These are phyloP conservation scores for Pristionchus exspectatus DNA, from an alignment of 2,888 invertebrate species.

Conservation along the genomic window DNA sequence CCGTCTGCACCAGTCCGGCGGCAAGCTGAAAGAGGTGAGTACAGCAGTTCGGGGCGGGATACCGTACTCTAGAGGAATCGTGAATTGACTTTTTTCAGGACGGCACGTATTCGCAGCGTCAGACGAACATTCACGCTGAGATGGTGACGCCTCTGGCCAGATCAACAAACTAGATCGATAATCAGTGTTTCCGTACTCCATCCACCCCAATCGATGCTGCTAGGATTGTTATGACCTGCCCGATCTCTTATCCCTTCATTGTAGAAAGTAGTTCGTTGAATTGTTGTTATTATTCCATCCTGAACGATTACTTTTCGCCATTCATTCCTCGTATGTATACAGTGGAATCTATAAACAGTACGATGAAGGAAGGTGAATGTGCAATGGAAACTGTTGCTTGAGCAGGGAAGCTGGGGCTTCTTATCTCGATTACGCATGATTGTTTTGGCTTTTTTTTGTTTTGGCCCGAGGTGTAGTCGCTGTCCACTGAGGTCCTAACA, in stretches of 20 bases:
- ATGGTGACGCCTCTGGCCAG: slow-evolving; percentile 64
- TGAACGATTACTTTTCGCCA: not conserved
- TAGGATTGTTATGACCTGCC: slow-evolving; percentile 40
- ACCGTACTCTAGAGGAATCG: not conserved
- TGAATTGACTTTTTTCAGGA: slow-evolving; percentile 52
- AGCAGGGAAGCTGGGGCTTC: slow-evolving; percentile 23
- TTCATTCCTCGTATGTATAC: slow-evolving; percentile 19
- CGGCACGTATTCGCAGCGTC: slow-evolving; percentile 66
- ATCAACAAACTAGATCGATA: not conserved
- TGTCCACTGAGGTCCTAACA: too few species aligned
- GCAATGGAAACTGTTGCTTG: not conserved
- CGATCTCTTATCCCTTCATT: not conserved
- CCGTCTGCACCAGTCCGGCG: slow-evolving; percentile 70
- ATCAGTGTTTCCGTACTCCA: not conserved
- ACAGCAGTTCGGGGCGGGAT: not conserved
- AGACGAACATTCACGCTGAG: slow-evolving; percentile 68
- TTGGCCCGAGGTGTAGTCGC: not conserved
- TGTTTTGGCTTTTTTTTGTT: not conserved
- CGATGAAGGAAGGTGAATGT: not conserved
- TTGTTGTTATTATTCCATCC: slow-evolving; percentile 35
- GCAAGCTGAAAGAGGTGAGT: slow-evolving; percentile 60
- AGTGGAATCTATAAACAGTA: slow-evolving; percentile 29
- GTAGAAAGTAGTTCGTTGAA: slow-evolving; percentile 23
- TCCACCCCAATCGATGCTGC: not conserved
- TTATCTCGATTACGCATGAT: not conserved